A percentile compares a stretch with the other conserved stretches of the same genome.
phyloP scores from a whole-genome alignment of 1,140 invertebrate genomes.

The Tetramorium alpestre region DNA sequence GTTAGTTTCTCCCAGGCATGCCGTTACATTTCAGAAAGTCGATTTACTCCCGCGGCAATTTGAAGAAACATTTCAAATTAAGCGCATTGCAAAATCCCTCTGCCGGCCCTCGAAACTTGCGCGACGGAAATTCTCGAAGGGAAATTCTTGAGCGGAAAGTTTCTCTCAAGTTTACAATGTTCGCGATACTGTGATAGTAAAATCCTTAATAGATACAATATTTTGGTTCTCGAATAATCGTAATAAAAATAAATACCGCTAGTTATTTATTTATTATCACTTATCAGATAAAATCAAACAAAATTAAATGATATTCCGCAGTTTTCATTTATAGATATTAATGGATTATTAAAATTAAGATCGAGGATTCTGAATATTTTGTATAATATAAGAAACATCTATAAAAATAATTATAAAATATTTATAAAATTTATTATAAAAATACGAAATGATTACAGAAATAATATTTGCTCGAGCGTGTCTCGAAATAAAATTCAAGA shows the following conservation, averaged over 20 bases:
- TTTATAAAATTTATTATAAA: not conserved
- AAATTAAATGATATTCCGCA: not conserved
- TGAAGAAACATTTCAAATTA: slow-evolving; percentile 27
- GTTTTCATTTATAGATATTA: not conserved
- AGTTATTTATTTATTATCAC: too few species aligned
- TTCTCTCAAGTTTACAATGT: slow-evolving; percentile 2
- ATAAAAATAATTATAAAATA: not conserved
- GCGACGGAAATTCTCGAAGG: slow-evolving; percentile 1
- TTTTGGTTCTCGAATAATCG: not conserved
- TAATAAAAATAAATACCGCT: not conserved
- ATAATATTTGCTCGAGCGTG: not conserved
- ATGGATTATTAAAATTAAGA: slow-evolving; percentile 1
- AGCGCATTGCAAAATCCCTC: slow-evolving; percentile 6
- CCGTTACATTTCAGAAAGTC: not conserved
- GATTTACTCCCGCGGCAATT: slow-evolving; percentile 20
- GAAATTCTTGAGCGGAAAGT: not conserved
- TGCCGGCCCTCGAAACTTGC: not conserved
- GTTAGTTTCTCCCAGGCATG: not conserved
- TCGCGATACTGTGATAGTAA: not conserved
- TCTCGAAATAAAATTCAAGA: not conserved
- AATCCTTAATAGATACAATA: not conserved
- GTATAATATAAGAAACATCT: not conserved
- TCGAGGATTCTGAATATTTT: not conserved
- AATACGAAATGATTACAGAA: not conserved
- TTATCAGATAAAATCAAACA: not conserved